Conservation (phyloP, 2,113 vertebrate species). For the Mesoclemmys tuberculata region DNA sequence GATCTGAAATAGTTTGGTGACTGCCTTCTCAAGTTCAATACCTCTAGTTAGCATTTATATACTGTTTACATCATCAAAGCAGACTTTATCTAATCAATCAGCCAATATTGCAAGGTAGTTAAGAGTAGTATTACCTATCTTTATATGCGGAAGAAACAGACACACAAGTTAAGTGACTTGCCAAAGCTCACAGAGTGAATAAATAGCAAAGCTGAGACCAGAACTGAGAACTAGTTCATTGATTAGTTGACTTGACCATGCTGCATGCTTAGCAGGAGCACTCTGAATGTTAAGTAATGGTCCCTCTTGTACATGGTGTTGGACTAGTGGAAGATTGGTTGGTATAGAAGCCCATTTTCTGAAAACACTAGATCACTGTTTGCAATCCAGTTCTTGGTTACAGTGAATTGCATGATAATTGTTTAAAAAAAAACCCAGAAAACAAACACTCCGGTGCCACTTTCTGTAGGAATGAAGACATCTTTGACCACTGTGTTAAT, state of each 20-base stretch:
- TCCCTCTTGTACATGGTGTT: not conserved
- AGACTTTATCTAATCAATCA: not conserved
- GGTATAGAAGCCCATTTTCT: not conserved
- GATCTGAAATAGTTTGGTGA: not conserved
- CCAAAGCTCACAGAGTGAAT: not conserved
- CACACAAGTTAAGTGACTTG: not conserved
- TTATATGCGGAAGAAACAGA: not conserved
- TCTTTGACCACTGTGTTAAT: not conserved
- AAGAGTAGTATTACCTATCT: not conserved
- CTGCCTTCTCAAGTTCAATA: not conserved
- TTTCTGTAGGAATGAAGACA: not conserved
- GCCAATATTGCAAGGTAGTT: not conserved
- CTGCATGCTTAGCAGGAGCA: not conserved
- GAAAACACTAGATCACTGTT: not conserved
- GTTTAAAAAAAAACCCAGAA: not conserved
- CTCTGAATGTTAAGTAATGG: not conserved
- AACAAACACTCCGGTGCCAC: not conserved
- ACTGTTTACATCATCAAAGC: not conserved
- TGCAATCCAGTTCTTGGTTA: not conserved
- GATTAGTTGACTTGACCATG: not conserved
- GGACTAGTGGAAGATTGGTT: accelerated
- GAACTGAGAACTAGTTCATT: not conserved
- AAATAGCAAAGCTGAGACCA: not conserved
- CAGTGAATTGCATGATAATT: not conserved
- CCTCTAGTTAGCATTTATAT: not conserved